A percentile compares a stretch with the other conserved stretches of the same genome.
Conservation (phyloP, 1,140 invertebrate species). For the Trichonephila inaurata region DNA sequence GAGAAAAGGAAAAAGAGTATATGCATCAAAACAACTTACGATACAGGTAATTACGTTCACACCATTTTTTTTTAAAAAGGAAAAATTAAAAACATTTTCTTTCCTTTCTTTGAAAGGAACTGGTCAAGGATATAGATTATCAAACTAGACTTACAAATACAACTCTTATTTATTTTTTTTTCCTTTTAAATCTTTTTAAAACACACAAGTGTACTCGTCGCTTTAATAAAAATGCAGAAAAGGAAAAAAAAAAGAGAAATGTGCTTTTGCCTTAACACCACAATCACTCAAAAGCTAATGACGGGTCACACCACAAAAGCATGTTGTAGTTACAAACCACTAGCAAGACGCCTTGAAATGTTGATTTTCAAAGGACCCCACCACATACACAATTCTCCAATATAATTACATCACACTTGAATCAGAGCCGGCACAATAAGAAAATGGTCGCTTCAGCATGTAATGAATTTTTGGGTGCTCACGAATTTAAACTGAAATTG, state of each 20-base stretch:
- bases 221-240: background rate
- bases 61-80: background rate
- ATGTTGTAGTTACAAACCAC: slow-evolving; percentile 63
- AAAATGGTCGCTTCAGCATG: slow-evolving; percentile 44
- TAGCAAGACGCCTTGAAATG: slow-evolving; percentile 45
- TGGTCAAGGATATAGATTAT: background rate
- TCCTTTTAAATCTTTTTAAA: background rate
- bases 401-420: slow-evolving; percentile 67
- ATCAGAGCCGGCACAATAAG: slow-evolving; percentile 60
- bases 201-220: background rate
- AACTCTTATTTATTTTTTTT: background rate
- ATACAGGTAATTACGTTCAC: background rate
- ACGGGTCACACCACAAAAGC: slow-evolving; percentile 60
- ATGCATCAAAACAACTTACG: background rate
- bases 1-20: background rate
- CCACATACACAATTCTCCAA: slow-evolving; percentile 39
- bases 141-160: background rate
- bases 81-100: background rate
- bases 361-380: slow-evolving; percentile 62
- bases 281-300: slow-evolving; percentile 60
- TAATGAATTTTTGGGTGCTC: slow-evolving; percentile 67
- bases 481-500: slow-evolving; percentile 63
- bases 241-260: background rate
- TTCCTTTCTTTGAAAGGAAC: background rate
- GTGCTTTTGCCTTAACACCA: slow-evolving; percentile 39